Conservation (phyloP, 2,888 invertebrate genomes). For the Habroteleia sp. region DNA sequence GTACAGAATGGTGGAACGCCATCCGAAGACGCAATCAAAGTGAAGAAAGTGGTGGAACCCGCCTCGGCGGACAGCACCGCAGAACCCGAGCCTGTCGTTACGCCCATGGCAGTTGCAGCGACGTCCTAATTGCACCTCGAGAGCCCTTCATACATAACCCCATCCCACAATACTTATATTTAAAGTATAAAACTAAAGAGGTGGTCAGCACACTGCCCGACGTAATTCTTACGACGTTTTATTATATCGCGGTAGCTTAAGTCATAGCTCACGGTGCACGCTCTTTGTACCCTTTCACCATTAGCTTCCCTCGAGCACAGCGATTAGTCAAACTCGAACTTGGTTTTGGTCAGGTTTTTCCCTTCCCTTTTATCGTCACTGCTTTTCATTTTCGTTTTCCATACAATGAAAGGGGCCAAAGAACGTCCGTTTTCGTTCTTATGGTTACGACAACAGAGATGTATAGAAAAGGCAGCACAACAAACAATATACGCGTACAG, state of each 20-base stretch:
- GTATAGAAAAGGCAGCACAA: conserved; percentile 64
- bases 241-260: conserved; percentile 75
- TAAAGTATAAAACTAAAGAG: conserved; percentile 74
- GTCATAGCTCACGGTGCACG: conserved; percentile 72
- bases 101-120: conserved; percentile 78
- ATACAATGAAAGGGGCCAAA: conserved; percentile 30
- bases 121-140: conserved; percentile 77
- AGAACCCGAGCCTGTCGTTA: conserved; percentile 76
- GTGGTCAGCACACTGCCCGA: conserved; percentile 66
- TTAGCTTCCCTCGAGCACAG: conserved; percentile 6
- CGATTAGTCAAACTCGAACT: conserved; percentile 3
- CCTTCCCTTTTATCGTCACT: conserved; percentile 1
- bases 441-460: conserved; percentile 64
- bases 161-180: conserved; percentile 76
- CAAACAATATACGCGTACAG: conserved; percentile 65
- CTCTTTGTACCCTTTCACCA: conserved; percentile 35
- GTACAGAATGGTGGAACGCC: conserved; percentile 72
- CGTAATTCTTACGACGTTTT: conserved; percentile 74
- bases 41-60: conserved; percentile 78
- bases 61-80: conserved; percentile 76
- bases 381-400: conserved; percentile 7
- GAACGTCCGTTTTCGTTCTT: conserved; percentile 50
- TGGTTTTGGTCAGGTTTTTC: background rate
- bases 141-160: conserved; percentile 74
- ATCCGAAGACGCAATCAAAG: conserved; percentile 75